phyloP scores from a whole-genome alignment of 2,113 vertebrate genomes.

The Oreochromis niloticus region DNA sequence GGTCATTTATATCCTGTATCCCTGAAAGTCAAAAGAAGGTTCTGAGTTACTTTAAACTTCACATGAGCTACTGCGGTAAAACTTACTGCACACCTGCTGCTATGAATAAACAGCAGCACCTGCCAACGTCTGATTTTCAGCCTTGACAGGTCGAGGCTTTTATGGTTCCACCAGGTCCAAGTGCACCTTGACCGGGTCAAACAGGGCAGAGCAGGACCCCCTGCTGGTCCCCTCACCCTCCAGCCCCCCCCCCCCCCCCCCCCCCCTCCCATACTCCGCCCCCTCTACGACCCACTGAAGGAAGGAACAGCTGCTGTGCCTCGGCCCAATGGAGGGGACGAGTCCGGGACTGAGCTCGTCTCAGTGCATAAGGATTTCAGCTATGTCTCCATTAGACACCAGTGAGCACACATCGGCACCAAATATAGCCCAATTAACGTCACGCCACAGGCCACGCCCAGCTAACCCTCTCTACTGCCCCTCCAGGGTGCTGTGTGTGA shows the following conservation, averaged over 20 bases:
- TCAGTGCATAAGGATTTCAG: slow-evolving; percentile 66
- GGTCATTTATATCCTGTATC: background rate
- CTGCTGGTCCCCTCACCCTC: background rate
- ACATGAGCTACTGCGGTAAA: slow-evolving; percentile 13
- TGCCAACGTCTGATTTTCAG: slow-evolving; percentile 27
- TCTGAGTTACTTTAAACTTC: slow-evolving; percentile 14
- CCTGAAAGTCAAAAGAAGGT: slow-evolving; percentile 27
- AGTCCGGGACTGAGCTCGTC: slow-evolving; percentile 24
- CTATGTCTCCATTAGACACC: slow-evolving; percentile 69
- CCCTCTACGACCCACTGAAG: slow-evolving; percentile 43
- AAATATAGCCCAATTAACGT: slow-evolving; percentile 74
- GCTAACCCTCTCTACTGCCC: slow-evolving; percentile 24
- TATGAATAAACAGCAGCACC: slow-evolving; percentile 52
- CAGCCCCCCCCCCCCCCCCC: too few relatives aligned
- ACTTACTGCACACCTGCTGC: slow-evolving; percentile 28
- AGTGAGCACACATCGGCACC: slow-evolving; percentile 53
- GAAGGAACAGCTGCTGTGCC: slow-evolving; percentile 71
- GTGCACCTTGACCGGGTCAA: slow-evolving; percentile 61
- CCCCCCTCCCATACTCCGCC: background rate
- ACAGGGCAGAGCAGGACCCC: slow-evolving; percentile 17
- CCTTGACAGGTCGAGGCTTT: slow-evolving; percentile 39
- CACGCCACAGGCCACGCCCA: slow-evolving; percentile 43
- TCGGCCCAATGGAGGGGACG: slow-evolving; percentile 15
- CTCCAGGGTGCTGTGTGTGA: slow-evolving; percentile 49
- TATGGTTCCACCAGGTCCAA: slow-evolving; percentile 51